Base-by-base conservation (phyloP, 2,113 vertebrate genomes). In the Corythornis madagascariensis region DNA sequence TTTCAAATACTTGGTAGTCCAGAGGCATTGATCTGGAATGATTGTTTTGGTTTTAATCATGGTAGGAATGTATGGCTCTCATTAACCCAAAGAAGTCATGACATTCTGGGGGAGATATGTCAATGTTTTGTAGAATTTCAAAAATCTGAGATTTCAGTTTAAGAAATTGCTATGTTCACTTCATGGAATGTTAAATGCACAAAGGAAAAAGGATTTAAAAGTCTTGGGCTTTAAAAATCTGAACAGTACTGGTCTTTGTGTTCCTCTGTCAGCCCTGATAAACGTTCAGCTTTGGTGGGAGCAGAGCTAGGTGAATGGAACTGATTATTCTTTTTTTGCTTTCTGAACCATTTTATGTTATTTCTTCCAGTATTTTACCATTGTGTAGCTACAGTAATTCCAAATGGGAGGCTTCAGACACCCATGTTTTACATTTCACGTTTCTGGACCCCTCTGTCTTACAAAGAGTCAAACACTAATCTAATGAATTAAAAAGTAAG, bases 321-420 rank as follows among this genome's bases (percentile, higher is more conserved):
- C 1, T 16, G 18, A 52, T 45, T 65, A 18, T 63, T 59, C 19
- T 35, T 70, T 69, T 69, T 33, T 42, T 60, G 12, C 45, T 86
- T 78, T 64, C 60, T 4, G 3, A 83, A 21, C 38, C 15, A 60
- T 11, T 0, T 0, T 1, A 0, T 85, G 18, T 45, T 73, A 38
- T 76, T 85, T 70, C 17, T 65, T 82, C 31, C 19, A 45, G 57
- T 31, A 31, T 48, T 78, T 79, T 35, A 33, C 31, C 10, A 19
- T 21, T 33, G 5, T 5, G 9, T 11, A 42, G 18, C 48, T 17
- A 7, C 2, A 45, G 16, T 50, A 69, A 70, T 65, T 63, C 16
- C 17, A 35, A 56, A 63, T 4, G 3, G 31, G 22, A 83, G 11
- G 29, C 17, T 66, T 52, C 63, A 43, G 31, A n/a, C 40, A 69